phyloP scores from a whole-genome alignment of 2,113 vertebrate species.

The Mirza zaza region DNA sequence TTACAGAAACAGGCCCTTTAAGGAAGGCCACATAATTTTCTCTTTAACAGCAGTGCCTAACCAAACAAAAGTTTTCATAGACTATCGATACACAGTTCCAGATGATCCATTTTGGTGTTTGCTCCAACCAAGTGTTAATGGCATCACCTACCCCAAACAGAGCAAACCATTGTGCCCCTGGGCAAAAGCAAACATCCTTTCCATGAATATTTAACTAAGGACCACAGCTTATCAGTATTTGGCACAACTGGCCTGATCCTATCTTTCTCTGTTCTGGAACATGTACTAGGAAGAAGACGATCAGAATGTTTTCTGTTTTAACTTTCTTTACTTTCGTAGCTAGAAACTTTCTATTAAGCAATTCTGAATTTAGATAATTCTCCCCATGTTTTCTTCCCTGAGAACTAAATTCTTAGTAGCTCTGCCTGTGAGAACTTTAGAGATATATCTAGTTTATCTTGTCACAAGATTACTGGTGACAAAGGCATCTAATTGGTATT shows the following conservation, averaged over 20 bases:
- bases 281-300: background rate
- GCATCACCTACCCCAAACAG: background rate
- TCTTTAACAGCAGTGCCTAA: background rate
- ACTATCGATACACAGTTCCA: constrained; percentile 6
- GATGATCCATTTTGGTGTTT: constrained; percentile 42
- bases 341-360: constrained; percentile 13
- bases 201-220: constrained; percentile 57
- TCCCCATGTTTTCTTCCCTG: background rate
- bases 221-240: background rate
- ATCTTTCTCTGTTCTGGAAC: background rate
- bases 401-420: background rate
- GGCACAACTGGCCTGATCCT: background rate
- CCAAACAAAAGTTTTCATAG: background rate
- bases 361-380: background rate
- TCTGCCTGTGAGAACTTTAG: background rate
- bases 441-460: background rate
- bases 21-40: background rate
- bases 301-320: background rate
- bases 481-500: background rate
- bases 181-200: constrained; percentile 58
- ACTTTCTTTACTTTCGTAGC: background rate
- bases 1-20: background rate
- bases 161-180: background rate
- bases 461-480: background rate
- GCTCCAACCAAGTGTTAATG: constrained; percentile 46